phyloP scores from a whole-genome alignment of 1,140 invertebrate species.

The Stegodyphus mimosarum region DNA sequence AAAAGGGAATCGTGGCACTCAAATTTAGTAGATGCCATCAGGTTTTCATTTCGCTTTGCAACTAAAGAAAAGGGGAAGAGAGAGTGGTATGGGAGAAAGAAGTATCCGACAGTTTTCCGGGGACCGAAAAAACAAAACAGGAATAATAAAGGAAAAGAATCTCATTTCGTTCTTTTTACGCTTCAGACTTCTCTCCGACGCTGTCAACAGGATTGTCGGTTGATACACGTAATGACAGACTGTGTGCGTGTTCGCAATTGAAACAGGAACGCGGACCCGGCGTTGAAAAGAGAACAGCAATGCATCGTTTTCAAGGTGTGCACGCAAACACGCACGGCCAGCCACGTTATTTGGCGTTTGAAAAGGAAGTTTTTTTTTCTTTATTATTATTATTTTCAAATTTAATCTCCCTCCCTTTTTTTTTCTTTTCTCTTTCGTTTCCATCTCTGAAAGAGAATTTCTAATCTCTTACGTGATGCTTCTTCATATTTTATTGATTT shows the following conservation, averaged over 20 bases:
- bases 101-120: constrained; percentile 17
- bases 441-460: too few species aligned
- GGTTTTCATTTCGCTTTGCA: too few species aligned
- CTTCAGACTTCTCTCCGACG: neutral
- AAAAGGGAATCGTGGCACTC: too few species aligned
- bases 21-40: too few species aligned
- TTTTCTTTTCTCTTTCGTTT: too few species aligned
- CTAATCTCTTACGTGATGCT: too few species aligned
- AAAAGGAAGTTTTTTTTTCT: neutral
- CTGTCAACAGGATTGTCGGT: constrained; percentile 10
- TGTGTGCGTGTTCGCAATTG: constrained; percentile 17
- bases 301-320: neutral
- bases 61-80: neutral
- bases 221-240: neutral
- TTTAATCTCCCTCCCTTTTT: too few species aligned
- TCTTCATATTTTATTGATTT: too few species aligned
- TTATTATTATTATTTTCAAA: too few species aligned
- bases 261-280: neutral
- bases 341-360: neutral
- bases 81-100: neutral
- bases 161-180: constrained; percentile 39
- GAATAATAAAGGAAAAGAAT: constrained; percentile 18
- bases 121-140: neutral
- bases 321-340: neutral
- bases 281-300: neutral